Percentiles rank a stretch among this genome's conserved stretches.
These are phyloP conservation scores for Zoanthus sansibaricus DNA, from an alignment of 92 coral and sea anemone genomes.

Conservation along the genomic window DNA sequence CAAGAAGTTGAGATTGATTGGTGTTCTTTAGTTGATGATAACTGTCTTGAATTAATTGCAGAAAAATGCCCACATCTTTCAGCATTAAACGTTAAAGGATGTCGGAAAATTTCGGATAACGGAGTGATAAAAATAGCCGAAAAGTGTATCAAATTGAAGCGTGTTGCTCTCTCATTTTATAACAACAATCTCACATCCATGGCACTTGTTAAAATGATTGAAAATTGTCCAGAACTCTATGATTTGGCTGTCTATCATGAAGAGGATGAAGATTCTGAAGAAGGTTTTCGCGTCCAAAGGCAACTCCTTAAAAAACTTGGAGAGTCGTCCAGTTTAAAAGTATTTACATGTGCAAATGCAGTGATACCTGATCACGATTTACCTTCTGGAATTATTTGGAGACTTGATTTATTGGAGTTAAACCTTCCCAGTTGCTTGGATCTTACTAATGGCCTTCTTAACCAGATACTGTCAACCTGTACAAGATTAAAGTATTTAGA, in stretches of 20 bases:
- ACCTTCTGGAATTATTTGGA: neutral
- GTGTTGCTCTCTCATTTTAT: constrained; percentile 43
- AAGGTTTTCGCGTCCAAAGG: constrained; percentile 53
- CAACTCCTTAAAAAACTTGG: constrained; percentile 41
- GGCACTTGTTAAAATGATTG: constrained; percentile 48
- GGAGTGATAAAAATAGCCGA: constrained; percentile 60
- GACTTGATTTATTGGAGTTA: constrained; percentile 43
- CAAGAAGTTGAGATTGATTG: constrained; percentile 62
- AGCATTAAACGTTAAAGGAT: constrained; percentile 59
- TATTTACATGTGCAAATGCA: constrained; percentile 63
- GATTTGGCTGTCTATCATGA: constrained; percentile 59
- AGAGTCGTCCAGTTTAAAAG: constrained; percentile 48
- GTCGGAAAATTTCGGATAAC: constrained; percentile 50
- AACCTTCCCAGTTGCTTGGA: constrained; percentile 68
- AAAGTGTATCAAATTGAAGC: constrained; percentile 45
- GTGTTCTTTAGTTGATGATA: constrained; percentile 67
- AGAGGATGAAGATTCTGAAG: constrained; percentile 59
- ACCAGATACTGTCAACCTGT: constrained; percentile 46
- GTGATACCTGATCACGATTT: constrained; percentile 55
- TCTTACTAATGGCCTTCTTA: constrained; percentile 55
- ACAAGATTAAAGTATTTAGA: constrained; percentile 60
- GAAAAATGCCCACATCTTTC: constrained; percentile 60
- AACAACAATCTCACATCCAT: constrained; percentile 52
- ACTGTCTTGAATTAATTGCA: constrained; percentile 64
- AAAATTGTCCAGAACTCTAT: constrained; percentile 54